Base-by-base conservation (phyloP, 2,113 vertebrate genomes). In the Zosterops borbonicus region DNA sequence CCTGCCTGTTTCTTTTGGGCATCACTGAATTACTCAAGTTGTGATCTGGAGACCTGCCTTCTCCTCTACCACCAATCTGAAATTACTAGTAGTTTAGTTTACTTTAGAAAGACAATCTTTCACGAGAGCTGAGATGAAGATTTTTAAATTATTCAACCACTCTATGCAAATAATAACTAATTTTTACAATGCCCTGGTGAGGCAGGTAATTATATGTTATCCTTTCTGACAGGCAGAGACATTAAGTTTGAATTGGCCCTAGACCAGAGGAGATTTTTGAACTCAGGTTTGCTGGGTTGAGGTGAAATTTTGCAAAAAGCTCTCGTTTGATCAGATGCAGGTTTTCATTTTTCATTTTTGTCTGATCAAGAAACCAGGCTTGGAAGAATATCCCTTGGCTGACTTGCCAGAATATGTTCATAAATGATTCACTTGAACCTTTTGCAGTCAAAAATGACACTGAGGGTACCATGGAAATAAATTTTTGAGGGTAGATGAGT, bases 361-460 rank as follows among this genome's bases (percentile, higher is more conserved):
- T 74, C 56, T 91, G 46, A 70, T 88, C 71, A 64, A 87, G 78
- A 92, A 89, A 71, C 24, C 9, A 52, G 31, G 47, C 60, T 89
- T 79, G 80, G 83, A 93, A 85, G 86, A 92, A 65, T 83, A 83
- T 70, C 55, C 82, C 50, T 80, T 67, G 50, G 59, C 63, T 96
- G 59, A 93, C 35, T 42, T 94, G 55, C 55, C 56, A 70, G 67
- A 83, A 63, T 88, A 55, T 37, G 46, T 74, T 93, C 85, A 86
- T 95, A 90, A 94, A 92, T 88, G 23, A 97, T 93, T 96, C 83
- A 94, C 71, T 88, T 86, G 68, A 94, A 94, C 92, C 90, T 95
- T 95, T 89, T 11, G 28, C 42, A 95, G 92, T 92, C 64, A 89
- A 90, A 93, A 94, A 92, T 90, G 85, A 95, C 90, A 95, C 68